These are phyloP conservation scores for Lithophane semibrunnea DNA, from an alignment of 2,888 invertebrate genomes.

Conservation along the genomic window DNA sequence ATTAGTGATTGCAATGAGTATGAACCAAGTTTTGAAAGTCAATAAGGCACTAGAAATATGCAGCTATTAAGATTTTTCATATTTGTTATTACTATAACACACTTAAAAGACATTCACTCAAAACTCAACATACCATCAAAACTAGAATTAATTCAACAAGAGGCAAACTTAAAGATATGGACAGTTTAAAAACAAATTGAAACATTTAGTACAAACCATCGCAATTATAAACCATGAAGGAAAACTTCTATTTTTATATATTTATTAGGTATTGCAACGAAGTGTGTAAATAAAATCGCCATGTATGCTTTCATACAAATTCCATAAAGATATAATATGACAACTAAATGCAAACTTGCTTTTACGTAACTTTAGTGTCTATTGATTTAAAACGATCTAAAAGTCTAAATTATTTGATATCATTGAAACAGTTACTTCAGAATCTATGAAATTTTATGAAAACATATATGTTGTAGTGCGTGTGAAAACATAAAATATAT, in stretches of 20 bases:
- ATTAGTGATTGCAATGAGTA: conserved; percentile 36
- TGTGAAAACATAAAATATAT: conserved; percentile 57
- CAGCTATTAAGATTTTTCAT: conserved; percentile 83
- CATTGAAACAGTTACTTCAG: conserved; percentile 39
- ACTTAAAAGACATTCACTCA: conserved; percentile 75
- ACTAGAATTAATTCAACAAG: conserved; percentile 72
- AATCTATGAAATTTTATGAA: conserved; percentile 62
- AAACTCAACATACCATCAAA: conserved; percentile 74
- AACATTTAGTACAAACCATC: conserved; percentile 83
- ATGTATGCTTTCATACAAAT: conserved; percentile 70
- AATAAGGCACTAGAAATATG: conserved; percentile 86
- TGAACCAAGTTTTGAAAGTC: conserved; percentile 82
- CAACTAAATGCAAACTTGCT: conserved; percentile 61
- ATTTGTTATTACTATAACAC: conserved; percentile 84
- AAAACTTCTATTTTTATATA: conserved; percentile 71
- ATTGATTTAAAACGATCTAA: conserved; percentile 35
- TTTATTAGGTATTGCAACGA: conserved; percentile 75
- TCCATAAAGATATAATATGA: conserved; percentile 53
- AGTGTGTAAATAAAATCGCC: conserved; percentile 67
- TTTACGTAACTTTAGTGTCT: conserved; percentile 49
- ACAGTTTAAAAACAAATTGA: conserved; percentile 85
- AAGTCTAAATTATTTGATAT: conserved; percentile 30
- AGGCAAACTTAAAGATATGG: conserved; percentile 78
- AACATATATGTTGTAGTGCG: conserved; percentile 63
- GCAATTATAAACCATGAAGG: conserved; percentile 74